Conservation (phyloP, 1,140 invertebrate genomes). For the Brachionus rubens region DNA sequence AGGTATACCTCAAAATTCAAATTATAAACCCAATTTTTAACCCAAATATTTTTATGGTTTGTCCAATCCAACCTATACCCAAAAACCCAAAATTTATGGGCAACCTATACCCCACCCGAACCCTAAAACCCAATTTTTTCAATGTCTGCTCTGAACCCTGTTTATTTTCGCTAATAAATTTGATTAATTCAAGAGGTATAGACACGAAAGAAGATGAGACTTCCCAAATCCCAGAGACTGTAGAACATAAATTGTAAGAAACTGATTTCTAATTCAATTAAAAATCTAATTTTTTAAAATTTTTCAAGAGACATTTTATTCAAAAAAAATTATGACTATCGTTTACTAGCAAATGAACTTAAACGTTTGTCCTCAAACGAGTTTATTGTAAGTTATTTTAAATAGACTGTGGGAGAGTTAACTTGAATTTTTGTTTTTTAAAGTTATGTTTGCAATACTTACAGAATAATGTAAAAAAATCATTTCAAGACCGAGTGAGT, state of each 20-base stretch:
- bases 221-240: neutral
- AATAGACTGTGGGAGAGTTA: too few relatives aligned
- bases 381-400: conserved; percentile 42
- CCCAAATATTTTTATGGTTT: too few relatives aligned
- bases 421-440: neutral
- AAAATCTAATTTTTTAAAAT: neutral
- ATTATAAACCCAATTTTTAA: too few relatives aligned
- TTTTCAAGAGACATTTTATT: conserved; percentile 16
- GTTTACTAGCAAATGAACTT: neutral
- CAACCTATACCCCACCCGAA: too few relatives aligned
- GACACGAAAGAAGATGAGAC: conserved; percentile 15
- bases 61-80: too few relatives aligned
- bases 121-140: too few relatives aligned
- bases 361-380: conserved; percentile 31
- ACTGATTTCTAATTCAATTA: neutral
- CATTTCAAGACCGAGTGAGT: neutral
- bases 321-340: conserved; percentile 32
- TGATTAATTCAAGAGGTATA: conserved; percentile 7
- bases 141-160: too few relatives aligned
- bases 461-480: conserved; percentile 38
- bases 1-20: too few relatives aligned
- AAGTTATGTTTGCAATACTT: conserved; percentile 44
- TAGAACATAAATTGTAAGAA: conserved; percentile 16
- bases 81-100: too few relatives aligned
- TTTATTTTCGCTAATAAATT: too few relatives aligned